A percentile compares a stretch with the other conserved stretches of the same genome.
Conservation (phyloP, 1,140 invertebrate genomes). For the Zaprionus inermis region DNA sequence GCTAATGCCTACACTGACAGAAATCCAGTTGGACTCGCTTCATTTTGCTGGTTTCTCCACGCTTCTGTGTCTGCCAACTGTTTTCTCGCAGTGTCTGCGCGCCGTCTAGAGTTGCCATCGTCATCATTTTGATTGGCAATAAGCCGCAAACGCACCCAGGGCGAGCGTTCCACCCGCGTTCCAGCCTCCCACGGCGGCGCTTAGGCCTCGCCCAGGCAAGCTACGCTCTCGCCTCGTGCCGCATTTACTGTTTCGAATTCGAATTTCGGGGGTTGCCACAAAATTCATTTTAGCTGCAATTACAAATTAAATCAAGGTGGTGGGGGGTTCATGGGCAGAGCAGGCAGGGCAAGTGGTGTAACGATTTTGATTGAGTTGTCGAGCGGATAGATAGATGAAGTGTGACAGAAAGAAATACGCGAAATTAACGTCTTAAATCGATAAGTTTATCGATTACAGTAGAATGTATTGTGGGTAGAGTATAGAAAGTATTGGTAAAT, state of each 20-base stretch:
- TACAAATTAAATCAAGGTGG: constrained; percentile 70
- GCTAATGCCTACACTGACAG: neutral
- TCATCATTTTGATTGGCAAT: constrained; percentile 65
- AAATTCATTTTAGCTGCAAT: constrained; percentile 62
- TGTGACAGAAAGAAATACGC: neutral
- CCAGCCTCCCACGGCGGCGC: neutral
- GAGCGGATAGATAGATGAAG: constrained; percentile 7
- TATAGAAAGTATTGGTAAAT: too few species aligned
- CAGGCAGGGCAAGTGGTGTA: constrained; percentile 46
- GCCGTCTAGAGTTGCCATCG: constrained; percentile 15
- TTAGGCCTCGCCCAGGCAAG: neutral
- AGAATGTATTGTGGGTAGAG: neutral
- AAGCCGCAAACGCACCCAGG: constrained; percentile 67
- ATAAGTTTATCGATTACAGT: neutral
- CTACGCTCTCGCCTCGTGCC: constrained; percentile 41
- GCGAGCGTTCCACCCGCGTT: constrained; percentile 52
- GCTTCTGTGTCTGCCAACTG: neutral
- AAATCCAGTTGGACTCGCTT: neutral
- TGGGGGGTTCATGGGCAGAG: neutral
- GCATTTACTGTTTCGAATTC: constrained; percentile 48
- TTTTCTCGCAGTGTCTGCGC: constrained; percentile 24
- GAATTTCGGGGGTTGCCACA: constrained; percentile 18
- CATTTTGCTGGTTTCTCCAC: neutral
- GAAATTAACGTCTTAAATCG: neutral
- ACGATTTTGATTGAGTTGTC: constrained; percentile 23